Evolutionary conservation across 2,888 invertebrate genomes (phyloP), one percentile per base, ranked within the genome.

Genomic region (Trilocha varians): DNA sequence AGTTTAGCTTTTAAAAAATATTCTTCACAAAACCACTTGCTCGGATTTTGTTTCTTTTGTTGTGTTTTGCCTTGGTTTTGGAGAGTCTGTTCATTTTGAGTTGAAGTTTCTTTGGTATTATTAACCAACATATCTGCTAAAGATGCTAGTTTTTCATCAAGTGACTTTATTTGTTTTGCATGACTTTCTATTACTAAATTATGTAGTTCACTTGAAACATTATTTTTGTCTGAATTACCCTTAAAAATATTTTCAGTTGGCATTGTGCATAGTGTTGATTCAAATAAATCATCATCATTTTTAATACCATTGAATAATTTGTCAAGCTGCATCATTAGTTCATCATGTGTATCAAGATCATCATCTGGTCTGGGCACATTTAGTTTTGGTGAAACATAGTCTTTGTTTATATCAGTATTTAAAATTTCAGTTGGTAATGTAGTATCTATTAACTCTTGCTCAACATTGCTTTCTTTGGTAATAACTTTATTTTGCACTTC

Each of bases 21-120:
- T 47, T 80, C 78, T 52, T 87, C 86, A 62, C 87, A 86, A 16
- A 78, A 45, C 87, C 87, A 87, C 58, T 79, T 83, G 50, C 65
- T 74, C 16, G 59, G 54, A 34, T 55, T 56, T 41, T 50, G 50
- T 53, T 53, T 73, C 46, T 55, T 65, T 16, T 40, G 44, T 50
- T 58, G 59, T 36, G 50, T 43, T 49, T 58, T 69, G 43, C 49
- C 59, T 36, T 49, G 48, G 11, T 17, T 39, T 40, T 35, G 35
- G 15, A 16, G 4, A 14, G 11, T 17, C 15, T 25, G 32, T n/a
- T 15, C 3, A 13, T 36, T 14, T 4, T 1, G 5, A 15, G 15
- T 14, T 5, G 16, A 32, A 38, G 25, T 32, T 9, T 32, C 32
- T 47, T 25, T 25, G 5, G 65, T 64, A 39, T 53, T 58, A 40